phyloP scores from a whole-genome alignment of 1,140 invertebrate species.

The Phthorimaea operculella region DNA sequence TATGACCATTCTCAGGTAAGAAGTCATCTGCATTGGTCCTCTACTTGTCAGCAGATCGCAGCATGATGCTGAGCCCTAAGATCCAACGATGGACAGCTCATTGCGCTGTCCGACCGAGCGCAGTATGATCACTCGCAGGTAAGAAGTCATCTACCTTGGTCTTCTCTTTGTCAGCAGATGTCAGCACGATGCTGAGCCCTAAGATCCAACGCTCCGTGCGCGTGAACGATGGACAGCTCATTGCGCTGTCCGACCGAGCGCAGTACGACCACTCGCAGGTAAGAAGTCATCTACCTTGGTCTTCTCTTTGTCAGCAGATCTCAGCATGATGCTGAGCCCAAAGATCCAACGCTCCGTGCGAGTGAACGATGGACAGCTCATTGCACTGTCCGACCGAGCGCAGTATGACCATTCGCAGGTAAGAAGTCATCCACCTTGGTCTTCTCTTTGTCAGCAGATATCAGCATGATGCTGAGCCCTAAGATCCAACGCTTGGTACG shows the following conservation, averaged over 20 bases:
- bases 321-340: conserved; percentile 75
- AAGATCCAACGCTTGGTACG: conserved; percentile 86
- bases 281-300: too few relatives aligned
- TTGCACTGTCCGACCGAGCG: conserved; percentile 87
- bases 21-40: too few relatives aligned
- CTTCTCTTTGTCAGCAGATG: too few relatives aligned
- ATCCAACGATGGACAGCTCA: conserved; percentile 84
- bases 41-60: too few relatives aligned
- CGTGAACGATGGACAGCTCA: conserved; percentile 84
- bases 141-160: too few relatives aligned
- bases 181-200: conserved; percentile 76
- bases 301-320: conserved; percentile 24
- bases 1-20: conserved; percentile 77
- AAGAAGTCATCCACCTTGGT: conserved; percentile 15
- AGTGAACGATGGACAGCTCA: conserved; percentile 83
- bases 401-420: conserved; percentile 79
- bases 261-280: conserved; percentile 79
- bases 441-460: too few relatives aligned
- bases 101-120: conserved; percentile 87
- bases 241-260: conserved; percentile 87
- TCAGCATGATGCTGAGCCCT: conserved; percentile 76
- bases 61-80: conserved; percentile 79
- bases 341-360: conserved; percentile 87
- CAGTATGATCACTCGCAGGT: conserved; percentile 79
- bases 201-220: conserved; percentile 87